Evolutionary conservation across 2,888 invertebrate genomes (phyloP), one percentile per base, ranked within the genome.

Genomic region (Pollenia angustigena): DNA sequence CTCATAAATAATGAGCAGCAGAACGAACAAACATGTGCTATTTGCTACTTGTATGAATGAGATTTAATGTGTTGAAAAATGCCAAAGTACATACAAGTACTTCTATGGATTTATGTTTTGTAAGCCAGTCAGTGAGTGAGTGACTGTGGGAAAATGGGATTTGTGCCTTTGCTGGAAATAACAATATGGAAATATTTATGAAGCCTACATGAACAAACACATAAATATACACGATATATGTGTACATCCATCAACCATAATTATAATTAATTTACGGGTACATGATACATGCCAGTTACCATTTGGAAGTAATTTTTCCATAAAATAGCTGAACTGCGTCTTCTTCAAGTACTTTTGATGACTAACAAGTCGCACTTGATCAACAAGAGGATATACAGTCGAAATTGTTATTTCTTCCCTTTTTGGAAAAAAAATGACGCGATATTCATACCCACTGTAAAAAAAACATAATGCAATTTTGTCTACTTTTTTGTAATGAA

Each of bases 141-240:
- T 14, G 52, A 75, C 60, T 68, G 50, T 50, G 74, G 66, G 48
- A 66, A 58, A 81, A 74, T 58, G 50, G 58, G 52, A 75, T 81
- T 75, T 75, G 68, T 60, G 74, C 44, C 44, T 68, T 56, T 18
- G 66, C 42, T 69, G 50, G 74, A 58, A 74, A 81, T 68, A 74
- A 74, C 56, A 81, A 18, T 74, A 44, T 80, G 60, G 12, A 44
- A 80, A 68, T 58, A 78, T 72, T 81, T 81, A 72, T 72, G 14
- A 18, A 62, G 48, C 58, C 64, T 50, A 62, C 42, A 79, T 2
- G 58, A 1, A 12, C 16, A 12, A n/a, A 46, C 32, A 52, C 10
- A 44, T 16, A 32, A 10, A 50, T 32, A 23, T 4, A 1, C 4
- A 10, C 52, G n/a, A 32, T 6, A 32, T 32, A 32, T 32, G 4